Evolutionary conservation across 1,140 invertebrate genomes (phyloP), one percentile per base, ranked within the genome.

Genomic region (Euura lappo): DNA sequence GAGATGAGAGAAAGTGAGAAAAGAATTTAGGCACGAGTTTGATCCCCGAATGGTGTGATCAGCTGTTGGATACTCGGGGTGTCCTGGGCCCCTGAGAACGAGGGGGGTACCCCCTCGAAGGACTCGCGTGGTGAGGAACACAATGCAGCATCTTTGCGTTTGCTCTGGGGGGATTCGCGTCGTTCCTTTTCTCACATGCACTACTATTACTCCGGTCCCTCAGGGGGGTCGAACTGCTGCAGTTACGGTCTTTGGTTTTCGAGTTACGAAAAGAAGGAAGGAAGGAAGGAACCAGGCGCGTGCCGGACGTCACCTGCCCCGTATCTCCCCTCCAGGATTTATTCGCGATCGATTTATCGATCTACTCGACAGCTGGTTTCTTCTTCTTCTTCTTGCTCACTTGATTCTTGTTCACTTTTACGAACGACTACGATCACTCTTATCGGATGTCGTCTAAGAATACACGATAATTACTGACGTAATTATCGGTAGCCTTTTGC

Each of bases 101-200:
- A 60, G 13, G 13, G 51, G 28, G 28, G 28, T 28, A 28, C 1
- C 28, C 28, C 28, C 28, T 28, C 28, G 28, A 28, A 28, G 28
- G 28, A 28, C 28, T 28, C 28, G 28, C 28, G 28, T 28, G 28
- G 28, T 28, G 28, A 28, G 28, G 1, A 28, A 28, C 28, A 60
- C 51, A 60, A 60, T 60, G 51, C 51, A 60, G 51, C 51, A 60
- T 60, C 51, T n/a, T 60, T 60, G 51, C 6, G 51, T 60, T 60
- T 60, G 51, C 51, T 60, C 51, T 2, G 51, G 13, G 51, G 51
- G 51, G 51, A 11, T 60, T 28, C 28, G 28, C 8, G 51, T 60
- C 51, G 51, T 6, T 3, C 13, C 51, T 60, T 60, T 60, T 60
- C 51, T 60, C 8, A 3, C 13, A 60, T 60, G 8, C 10, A 60